Conservation (phyloP, 1,140 invertebrate species). For the Platyura marginata region DNA sequence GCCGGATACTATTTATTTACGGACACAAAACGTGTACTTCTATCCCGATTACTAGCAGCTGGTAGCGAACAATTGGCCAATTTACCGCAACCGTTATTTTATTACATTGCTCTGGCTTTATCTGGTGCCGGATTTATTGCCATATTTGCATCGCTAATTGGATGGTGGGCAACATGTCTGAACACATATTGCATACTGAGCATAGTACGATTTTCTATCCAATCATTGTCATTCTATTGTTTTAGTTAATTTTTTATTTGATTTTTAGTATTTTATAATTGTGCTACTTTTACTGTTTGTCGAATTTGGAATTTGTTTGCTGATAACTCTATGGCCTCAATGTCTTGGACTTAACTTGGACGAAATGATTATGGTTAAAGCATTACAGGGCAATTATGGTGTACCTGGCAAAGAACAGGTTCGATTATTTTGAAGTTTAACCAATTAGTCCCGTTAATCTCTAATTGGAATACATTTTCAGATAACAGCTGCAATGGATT, state of each 20-base stretch:
- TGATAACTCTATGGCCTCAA: constrained; percentile 60
- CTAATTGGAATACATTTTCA: constrained; percentile 27
- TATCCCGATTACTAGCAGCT: constrained; percentile 42
- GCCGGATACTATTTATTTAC: constrained; percentile 48
- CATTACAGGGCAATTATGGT: constrained; percentile 56
- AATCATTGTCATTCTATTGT: not conserved
- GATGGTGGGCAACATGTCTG: constrained; percentile 59
- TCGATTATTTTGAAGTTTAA: not conserved
- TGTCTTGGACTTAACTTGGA: constrained; percentile 51
- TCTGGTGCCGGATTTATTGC: constrained; percentile 42
- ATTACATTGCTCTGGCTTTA: constrained; percentile 47
- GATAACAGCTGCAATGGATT: constrained; percentile 63
- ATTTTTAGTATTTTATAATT: constrained; percentile 49
- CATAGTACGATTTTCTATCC: constrained; percentile 30
- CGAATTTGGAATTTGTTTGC: constrained; percentile 49
- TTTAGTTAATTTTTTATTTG: constrained; percentile 1
- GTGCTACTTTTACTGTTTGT: constrained; percentile 47
- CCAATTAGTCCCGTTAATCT: not conserved
- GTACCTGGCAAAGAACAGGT: constrained; percentile 38
- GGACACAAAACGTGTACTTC: constrained; percentile 42
- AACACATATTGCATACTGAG: constrained; percentile 49
- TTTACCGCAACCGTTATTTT: constrained; percentile 45
- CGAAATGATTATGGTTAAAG: constrained; percentile 41
- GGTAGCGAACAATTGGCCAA: constrained; percentile 29
- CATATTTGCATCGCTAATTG: constrained; percentile 42